Conservation (phyloP, 53 echinoderm and acorn worm species). For the Crossaster papposus region DNA sequence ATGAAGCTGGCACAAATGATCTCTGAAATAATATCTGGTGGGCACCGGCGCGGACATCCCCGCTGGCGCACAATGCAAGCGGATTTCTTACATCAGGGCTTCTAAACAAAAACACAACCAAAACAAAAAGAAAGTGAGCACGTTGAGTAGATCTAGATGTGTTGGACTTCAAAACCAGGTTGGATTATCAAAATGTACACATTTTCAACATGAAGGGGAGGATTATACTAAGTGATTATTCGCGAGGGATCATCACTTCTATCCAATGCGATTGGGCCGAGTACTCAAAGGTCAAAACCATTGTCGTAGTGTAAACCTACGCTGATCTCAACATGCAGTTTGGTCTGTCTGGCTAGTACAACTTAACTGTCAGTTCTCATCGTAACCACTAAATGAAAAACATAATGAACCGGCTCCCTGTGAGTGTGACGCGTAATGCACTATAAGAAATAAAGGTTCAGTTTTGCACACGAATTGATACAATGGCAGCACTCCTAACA, state of each 20-base stretch:
- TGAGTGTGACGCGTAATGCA: no score
- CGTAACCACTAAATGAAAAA: no score
- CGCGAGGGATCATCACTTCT: no score
- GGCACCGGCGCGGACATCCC: constrained; percentile 50
- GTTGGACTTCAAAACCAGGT: neutral
- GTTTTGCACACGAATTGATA: no score
- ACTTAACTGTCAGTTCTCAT: neutral
- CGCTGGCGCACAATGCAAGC: constrained; percentile 38
- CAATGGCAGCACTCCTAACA: no score
- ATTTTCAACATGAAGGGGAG: no score
- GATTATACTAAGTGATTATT: no score
- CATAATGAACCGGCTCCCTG: no score
- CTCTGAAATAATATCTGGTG: constrained; percentile 52
- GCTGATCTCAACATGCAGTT: neutral
- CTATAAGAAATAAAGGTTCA: no score
- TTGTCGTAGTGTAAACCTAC: neutral
- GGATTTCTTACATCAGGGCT: constrained; percentile 25
- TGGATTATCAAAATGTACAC: neutral
- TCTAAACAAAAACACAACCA: constrained; percentile 9
- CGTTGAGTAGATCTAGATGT: neutral
- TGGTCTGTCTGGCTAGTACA: neutral
- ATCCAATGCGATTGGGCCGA: no score
- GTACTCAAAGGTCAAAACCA: neutral
- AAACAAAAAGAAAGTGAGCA: neutral
- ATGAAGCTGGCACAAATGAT: constrained; percentile 53